A percentile compares a stretch with the other conserved stretches of the same genome.
Conservation (phyloP, 2,888 invertebrate species). For the Chrysolina oricalcia region DNA sequence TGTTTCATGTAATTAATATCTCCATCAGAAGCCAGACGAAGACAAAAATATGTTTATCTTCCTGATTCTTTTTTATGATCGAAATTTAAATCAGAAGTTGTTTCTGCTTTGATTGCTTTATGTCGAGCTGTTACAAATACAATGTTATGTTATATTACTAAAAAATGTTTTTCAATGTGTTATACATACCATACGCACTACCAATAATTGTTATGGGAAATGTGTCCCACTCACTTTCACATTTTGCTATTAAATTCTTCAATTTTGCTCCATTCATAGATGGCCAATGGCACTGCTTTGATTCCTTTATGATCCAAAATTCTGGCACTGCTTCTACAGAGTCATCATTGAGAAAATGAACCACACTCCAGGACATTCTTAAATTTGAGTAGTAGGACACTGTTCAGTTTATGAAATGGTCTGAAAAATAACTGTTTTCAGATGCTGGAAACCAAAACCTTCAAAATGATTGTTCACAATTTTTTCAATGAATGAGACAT, state of each 20-base stretch:
- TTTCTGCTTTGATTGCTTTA: background rate
- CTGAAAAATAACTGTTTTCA: background rate
- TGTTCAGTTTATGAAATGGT: background rate
- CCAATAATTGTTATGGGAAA: conserved; percentile 1
- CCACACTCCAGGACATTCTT: background rate
- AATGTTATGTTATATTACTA: no score
- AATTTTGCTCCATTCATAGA: conserved; percentile 12
- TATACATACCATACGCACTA: conserved; percentile 15
- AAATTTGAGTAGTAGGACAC: no score
- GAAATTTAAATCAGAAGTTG: background rate
- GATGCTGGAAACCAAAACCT: conserved; percentile 8
- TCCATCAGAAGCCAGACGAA: background rate
- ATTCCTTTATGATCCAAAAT: conserved; percentile 2
- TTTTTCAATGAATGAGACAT: background rate
- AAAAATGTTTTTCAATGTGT: no score
- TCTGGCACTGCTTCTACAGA: background rate
- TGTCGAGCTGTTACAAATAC: conserved; percentile 13
- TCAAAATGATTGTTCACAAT: background rate
- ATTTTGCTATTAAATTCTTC: conserved; percentile 15
- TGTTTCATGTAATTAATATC: no score
- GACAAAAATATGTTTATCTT: conserved; percentile 6
- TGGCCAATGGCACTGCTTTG: conserved; percentile 5
- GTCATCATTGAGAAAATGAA: conserved; percentile 16
- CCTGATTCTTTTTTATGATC: conserved; percentile 10
- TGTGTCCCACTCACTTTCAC: conserved; percentile 14